These are phyloP conservation scores for Chorisops tibialis DNA, from an alignment of 2,888 invertebrate genomes.

Conservation along the genomic window DNA sequence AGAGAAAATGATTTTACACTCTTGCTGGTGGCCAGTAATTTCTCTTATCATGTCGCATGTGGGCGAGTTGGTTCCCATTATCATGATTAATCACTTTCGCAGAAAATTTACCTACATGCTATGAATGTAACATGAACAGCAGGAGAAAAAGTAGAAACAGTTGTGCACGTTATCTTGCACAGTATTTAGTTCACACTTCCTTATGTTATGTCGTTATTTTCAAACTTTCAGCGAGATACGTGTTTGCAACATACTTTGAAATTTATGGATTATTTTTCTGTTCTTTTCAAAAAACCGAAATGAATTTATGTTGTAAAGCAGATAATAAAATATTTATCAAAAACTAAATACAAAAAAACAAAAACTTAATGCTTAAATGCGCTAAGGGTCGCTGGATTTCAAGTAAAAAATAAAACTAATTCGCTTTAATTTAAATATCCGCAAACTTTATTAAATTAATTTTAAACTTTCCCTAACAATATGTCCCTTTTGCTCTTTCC, in stretches of 20 bases:
- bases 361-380: too few relatives aligned
- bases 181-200: slow-evolving; percentile 8
- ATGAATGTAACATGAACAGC: neutral
- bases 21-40: slow-evolving; percentile 17
- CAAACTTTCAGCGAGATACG: slow-evolving; percentile 24
- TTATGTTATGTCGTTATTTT: slow-evolving; percentile 22
- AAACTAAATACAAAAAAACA: too few relatives aligned
- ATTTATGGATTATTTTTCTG: slow-evolving; percentile 13
- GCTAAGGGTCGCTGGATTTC: too few relatives aligned
- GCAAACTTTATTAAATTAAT: too few relatives aligned
- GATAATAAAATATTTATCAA: too few relatives aligned
- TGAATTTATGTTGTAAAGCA: too few relatives aligned
- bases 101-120: slow-evolving; percentile 13
- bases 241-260: slow-evolving; percentile 12
- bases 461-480: too few relatives aligned
- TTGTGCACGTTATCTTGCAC: slow-evolving; percentile 3
- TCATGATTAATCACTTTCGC: slow-evolving; percentile 31
- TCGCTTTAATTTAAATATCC: too few relatives aligned
- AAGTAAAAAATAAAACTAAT: too few relatives aligned
- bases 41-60: slow-evolving; percentile 29
- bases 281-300: neutral
- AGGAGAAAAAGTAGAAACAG: neutral
- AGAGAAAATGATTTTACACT: neutral
- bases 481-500: too few relatives aligned
- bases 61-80: slow-evolving; percentile 31